These are phyloP conservation scores for Pterocles orientalis DNA, from an alignment of 2,113 vertebrate genomes.

Conservation along the genomic window DNA sequence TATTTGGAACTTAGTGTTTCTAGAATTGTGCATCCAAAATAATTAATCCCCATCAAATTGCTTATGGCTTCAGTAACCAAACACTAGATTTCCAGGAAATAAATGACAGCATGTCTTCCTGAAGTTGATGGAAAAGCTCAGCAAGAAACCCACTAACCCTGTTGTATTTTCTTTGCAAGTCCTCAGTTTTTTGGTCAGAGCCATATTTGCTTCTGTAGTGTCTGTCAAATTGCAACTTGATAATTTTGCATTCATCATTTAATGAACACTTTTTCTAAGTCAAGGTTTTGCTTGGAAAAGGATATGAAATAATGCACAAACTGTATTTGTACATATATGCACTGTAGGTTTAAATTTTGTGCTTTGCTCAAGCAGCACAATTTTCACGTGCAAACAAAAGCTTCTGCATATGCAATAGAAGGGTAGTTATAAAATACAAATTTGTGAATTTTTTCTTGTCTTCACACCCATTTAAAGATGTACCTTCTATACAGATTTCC, in stretches of 20 bases:
- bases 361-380: not conserved
- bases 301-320: not conserved
- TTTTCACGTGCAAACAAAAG: not conserved
- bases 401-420: not conserved
- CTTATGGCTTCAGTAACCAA: constrained; percentile 18
- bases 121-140: not conserved
- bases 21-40: constrained; percentile 1
- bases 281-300: not conserved
- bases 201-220: not conserved
- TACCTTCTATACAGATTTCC: not conserved
- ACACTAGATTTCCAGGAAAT: not conserved
- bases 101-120: constrained; percentile 22
- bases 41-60: constrained; percentile 9
- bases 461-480: not conserved
- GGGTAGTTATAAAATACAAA: not conserved
- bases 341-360: not conserved
- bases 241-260: not conserved
- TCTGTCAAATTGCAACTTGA: not conserved
- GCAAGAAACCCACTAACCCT: not conserved
- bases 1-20: not conserved
- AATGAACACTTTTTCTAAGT: not conserved
- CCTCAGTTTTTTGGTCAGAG: not conserved
- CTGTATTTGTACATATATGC: not conserved
- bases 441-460: not conserved
- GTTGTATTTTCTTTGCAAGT: not conserved